Evolutionary conservation across 2,888 invertebrate genomes (phyloP), one percentile per base, ranked within the genome.

Genomic region (Lithophane semibrunnea): DNA sequence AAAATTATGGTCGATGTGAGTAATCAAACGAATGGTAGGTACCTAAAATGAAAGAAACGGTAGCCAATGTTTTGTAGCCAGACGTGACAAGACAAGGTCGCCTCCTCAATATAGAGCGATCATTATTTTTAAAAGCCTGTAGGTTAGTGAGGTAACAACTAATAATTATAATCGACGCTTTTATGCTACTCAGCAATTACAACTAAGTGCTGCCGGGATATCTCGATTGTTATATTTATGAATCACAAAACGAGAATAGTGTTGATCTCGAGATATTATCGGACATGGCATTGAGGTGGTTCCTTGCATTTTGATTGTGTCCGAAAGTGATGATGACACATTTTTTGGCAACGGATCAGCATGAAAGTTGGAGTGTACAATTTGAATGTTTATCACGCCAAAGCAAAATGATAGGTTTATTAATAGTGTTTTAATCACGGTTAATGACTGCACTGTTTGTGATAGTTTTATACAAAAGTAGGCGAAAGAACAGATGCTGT

Each of bases 161-260:
- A 75, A 87, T 78, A 73, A 80, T 86, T 75, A 79, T 47, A 73
- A 52, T 65, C 18, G 66, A 63, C 60, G 69, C 44, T 66, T 64
- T 79, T 76, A 49, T 79, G n/a, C 9, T 60, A 37, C 12, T 37
- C 70, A 29, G 37, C 84, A 90, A 91, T 92, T 87, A 90, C 75
- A 84, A 52, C 60, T 83, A 87, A 91, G 88, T 88, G 88, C 85
- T 86, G 52, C 75, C 73, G 67, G 65, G 61, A 79, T 83, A 79
- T 82, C 63, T 82, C 54, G 73, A 85, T 89, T 84, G 86, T 87
- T 84, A 86, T 86, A 87, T 80, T 87, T 88, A 89, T 93, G 91
- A 92, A 91, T 92, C 92, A 92, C 79, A 83, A 64, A 82, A 83
- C 84, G 72, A 86, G 80, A 91, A 92, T 92, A 91, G 89, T 81